phyloP scores from a whole-genome alignment of 2,113 vertebrate genomes.

The Pogonocichla stellata region DNA sequence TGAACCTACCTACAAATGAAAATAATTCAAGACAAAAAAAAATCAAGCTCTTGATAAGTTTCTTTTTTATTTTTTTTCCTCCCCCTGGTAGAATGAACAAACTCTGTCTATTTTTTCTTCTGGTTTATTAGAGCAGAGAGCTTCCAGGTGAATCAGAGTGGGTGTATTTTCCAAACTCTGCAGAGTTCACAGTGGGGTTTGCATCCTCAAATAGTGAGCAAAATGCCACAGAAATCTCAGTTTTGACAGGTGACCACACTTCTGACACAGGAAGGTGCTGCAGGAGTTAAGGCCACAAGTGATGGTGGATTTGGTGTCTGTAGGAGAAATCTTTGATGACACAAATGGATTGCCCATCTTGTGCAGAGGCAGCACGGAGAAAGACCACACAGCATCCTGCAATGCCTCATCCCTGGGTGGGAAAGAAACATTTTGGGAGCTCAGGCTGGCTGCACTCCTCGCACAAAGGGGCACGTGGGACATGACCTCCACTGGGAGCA shows the following conservation, averaged over 20 bases:
- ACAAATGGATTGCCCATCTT: background rate
- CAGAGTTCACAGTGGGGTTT: background rate
- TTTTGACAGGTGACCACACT: background rate
- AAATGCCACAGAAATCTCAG: background rate
- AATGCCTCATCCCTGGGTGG: background rate
- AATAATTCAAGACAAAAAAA: slow-evolving; percentile 2
- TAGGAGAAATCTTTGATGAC: background rate
- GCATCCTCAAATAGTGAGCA: background rate
- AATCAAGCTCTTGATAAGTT: background rate
- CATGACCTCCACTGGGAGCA: background rate
- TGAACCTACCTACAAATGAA: background rate
- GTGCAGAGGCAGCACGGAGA: background rate
- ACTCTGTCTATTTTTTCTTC: background rate
- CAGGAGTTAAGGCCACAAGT: background rate
- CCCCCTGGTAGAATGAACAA: background rate
- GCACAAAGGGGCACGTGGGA: background rate
- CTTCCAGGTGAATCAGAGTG: background rate
- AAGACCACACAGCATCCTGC: rapidly evolving
- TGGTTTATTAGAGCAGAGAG: background rate
- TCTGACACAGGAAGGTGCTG: background rate
- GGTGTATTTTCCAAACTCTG: background rate
- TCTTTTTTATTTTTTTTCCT: background rate
- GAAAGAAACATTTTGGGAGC: background rate
- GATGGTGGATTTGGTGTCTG: background rate
- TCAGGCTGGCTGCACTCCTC: background rate